A percentile compares a stretch with the other conserved stretches of the same genome.
Conservation (phyloP, 1,140 invertebrate species). For the Bombus waltoni region DNA sequence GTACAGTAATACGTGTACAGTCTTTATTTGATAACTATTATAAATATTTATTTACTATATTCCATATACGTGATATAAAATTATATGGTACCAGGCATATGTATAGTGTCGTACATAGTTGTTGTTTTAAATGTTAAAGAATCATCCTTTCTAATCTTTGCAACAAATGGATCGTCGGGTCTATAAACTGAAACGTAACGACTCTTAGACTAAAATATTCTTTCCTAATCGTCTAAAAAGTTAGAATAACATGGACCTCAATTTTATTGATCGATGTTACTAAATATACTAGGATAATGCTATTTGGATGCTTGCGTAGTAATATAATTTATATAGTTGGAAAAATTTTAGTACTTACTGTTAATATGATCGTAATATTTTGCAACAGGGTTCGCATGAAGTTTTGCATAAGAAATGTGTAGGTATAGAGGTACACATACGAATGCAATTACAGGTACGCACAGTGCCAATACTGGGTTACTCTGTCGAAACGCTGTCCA, state of each 20-base stretch:
- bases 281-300: neutral
- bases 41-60: neutral
- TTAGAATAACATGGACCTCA: neutral
- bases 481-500: slow-evolving; percentile 28
- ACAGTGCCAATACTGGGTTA: neutral
- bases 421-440: too few species aligned
- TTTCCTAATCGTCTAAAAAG: neutral
- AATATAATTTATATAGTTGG: neutral
- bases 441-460: too few species aligned
- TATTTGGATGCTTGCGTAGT: slow-evolving; percentile 18
- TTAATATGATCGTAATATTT: slow-evolving; percentile 1
- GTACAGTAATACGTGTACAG: too few species aligned
- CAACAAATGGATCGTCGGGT: slow-evolving; percentile 53
- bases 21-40: neutral
- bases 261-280: too few species aligned
- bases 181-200: slow-evolving; percentile 58
- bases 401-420: accelerated
- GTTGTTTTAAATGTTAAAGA: accelerated
- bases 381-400: neutral
- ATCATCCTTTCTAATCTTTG: slow-evolving; percentile 20
- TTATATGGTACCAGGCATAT: neutral
- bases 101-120: accelerated
- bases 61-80: neutral
- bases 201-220: neutral
- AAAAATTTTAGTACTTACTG: slow-evolving; percentile 47